Percentiles rank a stretch among this genome's conserved stretches.
phyloP scores from a whole-genome alignment of 2,113 vertebrate species.

The Meleagris gallopavo region DNA sequence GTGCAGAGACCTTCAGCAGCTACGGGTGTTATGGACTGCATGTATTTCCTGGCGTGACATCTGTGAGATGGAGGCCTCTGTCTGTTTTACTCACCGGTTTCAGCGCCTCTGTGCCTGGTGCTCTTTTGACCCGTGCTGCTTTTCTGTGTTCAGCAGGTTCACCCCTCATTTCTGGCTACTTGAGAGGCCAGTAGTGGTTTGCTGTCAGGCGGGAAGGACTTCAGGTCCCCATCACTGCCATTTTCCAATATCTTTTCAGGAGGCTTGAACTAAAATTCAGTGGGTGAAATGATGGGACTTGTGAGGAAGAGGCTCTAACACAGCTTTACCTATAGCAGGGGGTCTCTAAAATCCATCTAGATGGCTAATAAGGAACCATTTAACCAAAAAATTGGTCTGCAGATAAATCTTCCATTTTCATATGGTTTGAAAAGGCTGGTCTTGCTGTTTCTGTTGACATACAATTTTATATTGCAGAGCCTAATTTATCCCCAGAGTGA shows the following conservation, averaged over 20 bases:
- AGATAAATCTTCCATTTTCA: conserved; percentile 64
- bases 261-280: neutral
- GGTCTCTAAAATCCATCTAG: conserved; percentile 54
- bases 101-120: neutral
- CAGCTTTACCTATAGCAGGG: neutral
- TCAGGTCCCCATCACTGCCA: neutral
- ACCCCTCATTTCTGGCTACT: neutral
- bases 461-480: conserved; percentile 69
- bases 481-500: conserved; percentile 67
- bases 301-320: conserved; percentile 13
- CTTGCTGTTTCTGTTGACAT: conserved; percentile 72
- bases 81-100: neutral
- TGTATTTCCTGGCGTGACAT: neutral
- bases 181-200: neutral
- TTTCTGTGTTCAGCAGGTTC: neutral
- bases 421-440: conserved; percentile 62
- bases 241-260: conserved; percentile 19
- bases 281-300: conserved; percentile 24
- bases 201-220: neutral
- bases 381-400: conserved; percentile 59
- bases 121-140: neutral
- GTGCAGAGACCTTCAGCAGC: conserved; percentile 7
- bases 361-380: conserved; percentile 55
- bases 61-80: neutral
- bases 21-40: neutral